These are phyloP conservation scores for Cecropterus lyciades DNA, from an alignment of 1,140 invertebrate species.

Conservation along the genomic window DNA sequence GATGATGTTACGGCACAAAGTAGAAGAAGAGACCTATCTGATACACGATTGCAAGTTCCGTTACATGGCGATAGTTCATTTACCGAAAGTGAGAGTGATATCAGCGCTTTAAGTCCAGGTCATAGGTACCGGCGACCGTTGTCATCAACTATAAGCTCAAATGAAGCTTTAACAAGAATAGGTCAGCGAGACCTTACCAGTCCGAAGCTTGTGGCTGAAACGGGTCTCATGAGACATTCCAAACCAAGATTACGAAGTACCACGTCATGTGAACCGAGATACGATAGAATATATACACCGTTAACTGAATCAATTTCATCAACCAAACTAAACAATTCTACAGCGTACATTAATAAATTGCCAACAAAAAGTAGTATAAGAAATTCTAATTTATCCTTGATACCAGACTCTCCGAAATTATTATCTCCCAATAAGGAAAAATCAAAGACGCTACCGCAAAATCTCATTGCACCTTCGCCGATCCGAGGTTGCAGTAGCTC, in stretches of 20 bases:
- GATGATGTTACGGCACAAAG: slow-evolving; percentile 57
- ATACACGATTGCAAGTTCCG: slow-evolving; percentile 57
- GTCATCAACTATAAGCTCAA: slow-evolving; percentile 72
- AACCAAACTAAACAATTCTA: slow-evolving; percentile 70
- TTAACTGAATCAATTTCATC: slow-evolving; percentile 68
- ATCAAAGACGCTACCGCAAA: slow-evolving; percentile 85
- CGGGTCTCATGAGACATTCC: slow-evolving; percentile 52
- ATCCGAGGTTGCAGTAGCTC: slow-evolving; percentile 76
- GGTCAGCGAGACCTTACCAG: slow-evolving; percentile 65
- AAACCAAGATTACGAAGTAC: slow-evolving; percentile 72
- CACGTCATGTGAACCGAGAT: slow-evolving; percentile 73
- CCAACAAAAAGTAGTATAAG: slow-evolving; percentile 65
- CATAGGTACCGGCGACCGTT: slow-evolving; percentile 67
- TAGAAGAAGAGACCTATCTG: slow-evolving; percentile 63
- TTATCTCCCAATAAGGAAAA: slow-evolving; percentile 81
- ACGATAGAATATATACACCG: slow-evolving; percentile 74
- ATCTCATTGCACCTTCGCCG: slow-evolving; percentile 75
- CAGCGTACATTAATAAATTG: slow-evolving; percentile 61
- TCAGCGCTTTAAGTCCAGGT: slow-evolving; percentile 66
- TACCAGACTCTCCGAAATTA: slow-evolving; percentile 74
- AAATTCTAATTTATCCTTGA: slow-evolving; percentile 77
- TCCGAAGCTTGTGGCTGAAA: slow-evolving; percentile 68
- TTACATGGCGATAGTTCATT: slow-evolving; percentile 67
- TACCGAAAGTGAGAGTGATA: slow-evolving; percentile 75
- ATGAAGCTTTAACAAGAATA: slow-evolving; percentile 68